Evolutionary conservation across 2,113 vertebrate species (phyloP), one percentile per base, ranked within the genome.

Genomic region (Vicugna pacos): DNA sequence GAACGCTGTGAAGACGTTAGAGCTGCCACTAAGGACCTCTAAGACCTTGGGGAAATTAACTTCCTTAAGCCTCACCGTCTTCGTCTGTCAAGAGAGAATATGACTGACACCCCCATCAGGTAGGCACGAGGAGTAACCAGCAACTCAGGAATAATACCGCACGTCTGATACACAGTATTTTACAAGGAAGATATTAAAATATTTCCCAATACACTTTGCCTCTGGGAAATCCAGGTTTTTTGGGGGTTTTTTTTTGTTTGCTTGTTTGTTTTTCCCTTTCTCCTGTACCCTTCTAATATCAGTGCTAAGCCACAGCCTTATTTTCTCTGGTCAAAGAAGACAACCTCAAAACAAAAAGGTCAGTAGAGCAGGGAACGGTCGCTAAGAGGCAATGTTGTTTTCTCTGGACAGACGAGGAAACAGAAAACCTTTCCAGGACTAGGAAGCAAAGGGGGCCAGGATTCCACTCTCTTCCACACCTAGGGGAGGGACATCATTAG

Each of bases 221-320:
- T 72, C 65, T 56, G 48, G 72, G 72, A 97, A 94, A 81, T 73
- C 24, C 20, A 90, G 16, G 24, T 58, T 10, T 65, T 72, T n/a
- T 0, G 0, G 38, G 38, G 38, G 28, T 20, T 14, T 42, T 30
- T 62, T 20, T 46, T 19, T 0, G 9, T 54, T 10, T 0, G 0
- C n/a, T 30, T 62, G 20, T 46, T 19, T 0, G 9, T 54, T 81
- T 81, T 38, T 46, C 20, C 76, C 48, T 65, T 75, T 81, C 46
- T 56, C 52, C 20, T 50, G 10, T 38, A 54, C 26, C 1, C 19
- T 82, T 73, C 46, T 92, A 56, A 80, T 19, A 24, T 19, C 30
- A 69, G 50, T 48, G 4, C 42, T 79, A 60, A 62, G 11, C 46
- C 22, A 32, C 17, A 19, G 12, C 50, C n/a, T 75, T n/a, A 28